Evolutionary conservation across 2,797 vertebrate genomes (phyloP).

Genomic region (Sebastes minor): DNA sequence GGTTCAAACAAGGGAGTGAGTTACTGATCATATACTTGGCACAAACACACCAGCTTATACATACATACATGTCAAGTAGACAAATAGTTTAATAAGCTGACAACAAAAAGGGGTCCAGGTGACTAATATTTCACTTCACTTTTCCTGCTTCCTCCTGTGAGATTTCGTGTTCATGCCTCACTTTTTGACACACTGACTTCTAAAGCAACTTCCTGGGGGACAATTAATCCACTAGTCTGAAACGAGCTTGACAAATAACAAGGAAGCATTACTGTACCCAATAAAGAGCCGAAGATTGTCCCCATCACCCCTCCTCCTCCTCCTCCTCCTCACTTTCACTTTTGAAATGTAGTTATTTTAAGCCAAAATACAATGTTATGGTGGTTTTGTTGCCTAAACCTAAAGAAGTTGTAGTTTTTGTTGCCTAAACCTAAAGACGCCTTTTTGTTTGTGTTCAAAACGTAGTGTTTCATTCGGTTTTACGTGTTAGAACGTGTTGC

Average conservation of each 20-base stretch:
- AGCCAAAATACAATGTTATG: too few species aligned
- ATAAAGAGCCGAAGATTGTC: constrained; percentile 31
- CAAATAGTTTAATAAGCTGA: neutral
- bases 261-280: constrained; percentile 20
- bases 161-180: neutral
- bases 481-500: too few species aligned
- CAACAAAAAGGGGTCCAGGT: neutral
- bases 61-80: neutral
- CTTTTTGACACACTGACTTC: neutral
- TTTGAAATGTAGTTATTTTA: too few species aligned
- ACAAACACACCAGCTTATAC: neutral
- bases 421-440: too few species aligned
- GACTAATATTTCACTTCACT: constrained; percentile 20
- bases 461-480: too few species aligned
- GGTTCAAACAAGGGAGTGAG: neutral
- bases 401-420: too few species aligned
- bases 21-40: neutral
- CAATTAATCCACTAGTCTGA: constrained; percentile 8
- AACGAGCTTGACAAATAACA: constrained; percentile 7
- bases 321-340: too few species aligned
- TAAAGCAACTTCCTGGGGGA: constrained; percentile 29
- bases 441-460: too few species aligned
- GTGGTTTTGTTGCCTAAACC: too few species aligned
- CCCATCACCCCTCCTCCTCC: constrained; percentile 5
- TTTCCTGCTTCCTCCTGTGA: constrained; percentile 7